Evolutionary conservation across 2,797 vertebrate genomes (phyloP).

Genomic region (Pangasius sanitwongsei): DNA sequence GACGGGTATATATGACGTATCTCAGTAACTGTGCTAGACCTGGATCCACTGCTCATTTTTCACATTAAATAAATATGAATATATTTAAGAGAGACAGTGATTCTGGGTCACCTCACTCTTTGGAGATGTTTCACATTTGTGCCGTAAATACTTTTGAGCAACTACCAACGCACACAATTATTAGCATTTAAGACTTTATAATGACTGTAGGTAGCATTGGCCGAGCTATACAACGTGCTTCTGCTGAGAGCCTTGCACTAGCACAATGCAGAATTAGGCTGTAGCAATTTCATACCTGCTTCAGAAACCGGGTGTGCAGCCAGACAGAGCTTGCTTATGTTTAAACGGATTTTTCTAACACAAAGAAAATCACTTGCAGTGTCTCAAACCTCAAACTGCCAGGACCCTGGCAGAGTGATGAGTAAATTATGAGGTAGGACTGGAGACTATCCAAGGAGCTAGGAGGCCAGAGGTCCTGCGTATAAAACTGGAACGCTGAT

Average conservation of each 20-base stretch:
- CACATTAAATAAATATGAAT: background rate
- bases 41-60: background rate
- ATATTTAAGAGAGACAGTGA: background rate
- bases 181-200: background rate
- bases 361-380: slow-evolving; percentile 28
- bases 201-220: background rate
- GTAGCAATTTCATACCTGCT: background rate
- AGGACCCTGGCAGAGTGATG: slow-evolving; percentile 19
- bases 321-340: slow-evolving; percentile 43
- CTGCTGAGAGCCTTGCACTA: slow-evolving; percentile 1
- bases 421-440: slow-evolving; percentile 35
- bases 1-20: background rate
- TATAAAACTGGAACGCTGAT: slow-evolving; percentile 15
- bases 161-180: background rate
- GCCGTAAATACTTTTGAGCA: background rate
- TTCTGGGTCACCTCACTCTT: background rate
- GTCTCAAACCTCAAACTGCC: slow-evolving; percentile 4
- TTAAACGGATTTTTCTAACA: slow-evolving; percentile 27
- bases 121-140: background rate
- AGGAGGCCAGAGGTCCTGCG: slow-evolving; percentile 23
- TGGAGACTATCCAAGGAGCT: slow-evolving; percentile 18
- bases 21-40: background rate
- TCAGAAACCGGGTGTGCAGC: slow-evolving; percentile 8
- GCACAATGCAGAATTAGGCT: background rate
- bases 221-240: background rate